Conservation (phyloP, 1,140 invertebrate species). For the Aporrectodea caliginosa region DNA sequence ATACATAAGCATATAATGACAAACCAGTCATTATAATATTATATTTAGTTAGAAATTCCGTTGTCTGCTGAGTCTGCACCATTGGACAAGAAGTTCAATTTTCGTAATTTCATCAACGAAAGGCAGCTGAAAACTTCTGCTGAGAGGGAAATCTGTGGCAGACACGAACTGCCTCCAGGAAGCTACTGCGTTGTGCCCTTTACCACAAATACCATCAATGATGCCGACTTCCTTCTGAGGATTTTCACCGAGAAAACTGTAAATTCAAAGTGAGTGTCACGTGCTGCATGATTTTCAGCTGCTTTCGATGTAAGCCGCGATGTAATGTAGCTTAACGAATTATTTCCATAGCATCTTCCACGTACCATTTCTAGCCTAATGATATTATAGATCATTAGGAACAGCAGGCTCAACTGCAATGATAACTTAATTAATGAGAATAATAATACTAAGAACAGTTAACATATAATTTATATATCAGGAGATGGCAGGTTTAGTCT, state of each 20-base stretch:
- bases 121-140: constrained; percentile 64
- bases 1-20: too few relatives aligned
- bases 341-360: too few relatives aligned
- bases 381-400: too few relatives aligned
- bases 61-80: constrained; percentile 67
- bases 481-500: too few relatives aligned
- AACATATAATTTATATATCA: too few relatives aligned
- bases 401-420: too few relatives aligned
- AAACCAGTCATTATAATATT: too few relatives aligned
- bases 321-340: background rate
- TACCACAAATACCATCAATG: constrained; percentile 62
- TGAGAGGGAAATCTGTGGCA: constrained; percentile 41
- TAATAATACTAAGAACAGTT: too few relatives aligned
- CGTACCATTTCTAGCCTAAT: too few relatives aligned
- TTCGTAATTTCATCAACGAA: constrained; percentile 84
- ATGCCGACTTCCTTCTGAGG: constrained; percentile 62
- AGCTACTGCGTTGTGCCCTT: constrained; percentile 65
- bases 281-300: background rate
- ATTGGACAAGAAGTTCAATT: constrained; percentile 86
- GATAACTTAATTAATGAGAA: too few relatives aligned
- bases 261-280: background rate
- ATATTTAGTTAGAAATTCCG: too few relatives aligned
- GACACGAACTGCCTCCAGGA: constrained; percentile 60
- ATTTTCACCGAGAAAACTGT: constrained; percentile 71
- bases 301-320: background rate